Base-by-base conservation (phyloP, 2,113 vertebrate species). In the Procavia capensis region DNA sequence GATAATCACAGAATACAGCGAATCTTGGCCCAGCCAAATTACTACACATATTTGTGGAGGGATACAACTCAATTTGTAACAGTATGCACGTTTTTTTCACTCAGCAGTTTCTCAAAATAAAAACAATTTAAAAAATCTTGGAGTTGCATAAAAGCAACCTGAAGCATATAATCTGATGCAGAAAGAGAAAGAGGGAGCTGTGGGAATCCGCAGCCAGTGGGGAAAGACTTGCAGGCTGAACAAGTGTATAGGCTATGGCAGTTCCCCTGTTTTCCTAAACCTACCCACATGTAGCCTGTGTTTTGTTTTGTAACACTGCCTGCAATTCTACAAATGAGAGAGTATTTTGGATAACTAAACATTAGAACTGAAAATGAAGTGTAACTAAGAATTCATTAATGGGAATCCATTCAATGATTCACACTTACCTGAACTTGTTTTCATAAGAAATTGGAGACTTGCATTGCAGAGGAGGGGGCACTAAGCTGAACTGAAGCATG, bases 61-160 rank as follows among this genome's bases (percentile, higher is more conserved):
- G n/a, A n/a, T n/a, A n/a, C n/a, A n/a, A n/a, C n/a, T n/a, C n/a
- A n/a, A n/a, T n/a, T n/a, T n/a, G n/a, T n/a, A n/a, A n/a, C n/a
- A n/a, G n/a, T n/a, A n/a, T n/a, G n/a, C n/a, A n/a, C 31, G 31
- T 39, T 57, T 45, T 36, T 27, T 66, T 76, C 36, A 70, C 27
- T 45, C 17, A 45, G 31, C n/a, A 59, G 54, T 66, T 92, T 92
- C 39, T 90, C 54, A 74, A 92, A 82, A 91, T 63, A 63, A 91
- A 82, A 63, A 63, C 19, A 79, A 25, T 61, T 95, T 61, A 1
- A 31, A 94, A 63, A 41, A 76, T 61, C n/a, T 59, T 82, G 36
- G 59, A 81, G 63, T 14, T 45, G 3, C 63, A 68, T 27, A 54
- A 39, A 83, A 92, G n/a, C 14, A 70, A 45, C 25, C 57, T 24